Conservation (phyloP, 1,140 invertebrate species). For the Nebria ingens region DNA sequence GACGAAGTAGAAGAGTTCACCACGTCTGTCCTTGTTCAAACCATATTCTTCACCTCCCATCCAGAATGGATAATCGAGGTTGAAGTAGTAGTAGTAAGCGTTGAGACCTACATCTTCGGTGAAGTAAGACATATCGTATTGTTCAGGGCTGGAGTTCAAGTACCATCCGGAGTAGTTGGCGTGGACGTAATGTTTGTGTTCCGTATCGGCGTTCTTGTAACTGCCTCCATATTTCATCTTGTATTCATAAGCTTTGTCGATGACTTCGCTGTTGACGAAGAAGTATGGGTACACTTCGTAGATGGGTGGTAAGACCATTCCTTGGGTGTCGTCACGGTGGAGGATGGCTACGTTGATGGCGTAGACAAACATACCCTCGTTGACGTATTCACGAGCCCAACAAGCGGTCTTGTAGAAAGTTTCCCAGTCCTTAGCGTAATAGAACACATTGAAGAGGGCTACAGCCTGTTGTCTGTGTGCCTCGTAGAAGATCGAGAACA, state of each 20-base stretch:
- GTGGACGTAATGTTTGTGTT: slow-evolving; percentile 31
- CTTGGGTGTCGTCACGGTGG: slow-evolving; percentile 47
- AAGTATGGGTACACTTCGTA: slow-evolving; percentile 55
- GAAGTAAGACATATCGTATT: slow-evolving; percentile 55
- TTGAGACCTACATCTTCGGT: slow-evolving; percentile 58
- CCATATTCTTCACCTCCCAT: slow-evolving; percentile 38
- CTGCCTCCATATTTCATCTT: slow-evolving; percentile 37
- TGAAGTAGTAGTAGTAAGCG: slow-evolving; percentile 50
- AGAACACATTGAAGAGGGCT: slow-evolving; percentile 45
- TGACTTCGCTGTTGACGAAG: slow-evolving; percentile 46
- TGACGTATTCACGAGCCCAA: slow-evolving; percentile 50
- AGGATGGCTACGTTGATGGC: slow-evolving; percentile 46
- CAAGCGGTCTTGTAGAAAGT: slow-evolving; percentile 53
- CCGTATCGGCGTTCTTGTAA: slow-evolving; percentile 31
- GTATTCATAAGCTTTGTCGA: slow-evolving; percentile 44
- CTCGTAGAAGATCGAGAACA: slow-evolving; percentile 38
- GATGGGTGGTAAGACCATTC: slow-evolving; percentile 48
- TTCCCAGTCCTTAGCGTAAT: slow-evolving; percentile 51
- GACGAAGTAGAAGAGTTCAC: slow-evolving; percentile 46
- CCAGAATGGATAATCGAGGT: slow-evolving; percentile 48
- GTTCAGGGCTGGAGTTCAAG: slow-evolving; percentile 35
- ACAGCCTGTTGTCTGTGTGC: slow-evolving; percentile 44
- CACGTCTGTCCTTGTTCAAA: slow-evolving; percentile 39
- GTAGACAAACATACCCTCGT: slow-evolving; percentile 52
- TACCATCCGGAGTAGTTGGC: slow-evolving; percentile 31